These are phyloP conservation scores for Oxyruncus cristatus DNA, from an alignment of 2,113 vertebrate genomes.

Conservation along the genomic window DNA sequence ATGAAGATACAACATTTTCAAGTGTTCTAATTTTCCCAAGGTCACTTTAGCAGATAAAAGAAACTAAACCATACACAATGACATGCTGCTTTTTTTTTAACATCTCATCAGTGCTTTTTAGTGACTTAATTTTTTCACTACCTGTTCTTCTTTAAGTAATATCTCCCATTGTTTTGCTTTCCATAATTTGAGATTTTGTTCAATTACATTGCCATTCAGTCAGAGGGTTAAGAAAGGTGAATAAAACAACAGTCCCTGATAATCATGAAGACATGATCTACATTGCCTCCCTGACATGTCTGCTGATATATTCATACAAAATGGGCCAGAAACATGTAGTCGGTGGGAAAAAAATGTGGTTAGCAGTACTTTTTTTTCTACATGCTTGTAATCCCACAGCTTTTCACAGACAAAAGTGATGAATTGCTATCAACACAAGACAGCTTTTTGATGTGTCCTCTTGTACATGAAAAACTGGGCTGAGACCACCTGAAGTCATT, in stretches of 20 bases:
- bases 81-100: background rate
- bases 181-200: background rate
- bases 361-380: background rate
- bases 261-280: constrained; percentile 16
- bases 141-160: background rate
- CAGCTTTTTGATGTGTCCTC: constrained; percentile 72
- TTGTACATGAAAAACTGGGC: constrained; percentile 66
- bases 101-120: background rate
- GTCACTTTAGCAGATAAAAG: background rate
- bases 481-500: constrained; percentile 76
- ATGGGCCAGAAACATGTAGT: background rate
- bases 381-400: constrained; percentile 45
- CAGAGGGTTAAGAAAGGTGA: background rate
- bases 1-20: background rate
- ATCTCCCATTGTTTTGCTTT: background rate
- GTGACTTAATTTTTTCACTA: background rate
- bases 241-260: background rate
- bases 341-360: background rate
- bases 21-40: constrained; percentile 5
- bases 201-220: background rate
- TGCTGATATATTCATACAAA: background rate
- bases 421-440: constrained; percentile 70
- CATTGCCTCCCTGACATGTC: background rate
- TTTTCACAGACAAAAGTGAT: constrained; percentile 70
- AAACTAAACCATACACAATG: background rate